Evolutionary conservation across 37 sponge, comb jelly and placozoan genomes (phyloP).

Genomic region (Beroe forskalii): DNA sequence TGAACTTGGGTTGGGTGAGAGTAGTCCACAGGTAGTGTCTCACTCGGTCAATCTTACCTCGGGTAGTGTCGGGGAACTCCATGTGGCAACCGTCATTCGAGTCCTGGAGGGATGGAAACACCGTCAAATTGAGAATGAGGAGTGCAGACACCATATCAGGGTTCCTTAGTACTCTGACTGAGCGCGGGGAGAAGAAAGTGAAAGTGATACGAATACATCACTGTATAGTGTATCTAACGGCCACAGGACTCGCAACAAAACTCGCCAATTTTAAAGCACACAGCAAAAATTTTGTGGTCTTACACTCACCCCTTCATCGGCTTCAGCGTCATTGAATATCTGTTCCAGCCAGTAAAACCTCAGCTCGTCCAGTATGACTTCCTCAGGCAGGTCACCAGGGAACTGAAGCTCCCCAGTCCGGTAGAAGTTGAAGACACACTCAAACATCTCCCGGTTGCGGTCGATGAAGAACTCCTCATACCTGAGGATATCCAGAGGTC

Average conservation of each 20-base stretch:
- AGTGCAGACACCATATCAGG: too few relatives aligned
- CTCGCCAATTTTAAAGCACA: too few relatives aligned
- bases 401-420: constrained; percentile 37
- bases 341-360: constrained; percentile 52
- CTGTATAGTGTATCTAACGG: too few relatives aligned
- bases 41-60: background rate
- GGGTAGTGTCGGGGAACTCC: background rate
- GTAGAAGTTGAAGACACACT: constrained; percentile 65
- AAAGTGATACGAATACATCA: too few relatives aligned
- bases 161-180: too few relatives aligned
- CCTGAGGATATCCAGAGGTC: background rate
- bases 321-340: background rate
- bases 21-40: constrained; percentile 24
- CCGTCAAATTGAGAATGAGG: too few relatives aligned
- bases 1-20: constrained; percentile 43
- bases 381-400: constrained; percentile 32
- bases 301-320: background rate
- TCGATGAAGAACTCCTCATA: constrained; percentile 51
- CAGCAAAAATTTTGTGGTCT: too few relatives aligned
- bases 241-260: too few relatives aligned
- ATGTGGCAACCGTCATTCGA: background rate
- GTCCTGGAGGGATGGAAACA: background rate
- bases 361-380: constrained; percentile 55
- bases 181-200: too few relatives aligned
- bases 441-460: constrained; percentile 61